Conservation (phyloP, 53 echinoderm and acorn worm species). For the Luidia sarsii region DNA sequence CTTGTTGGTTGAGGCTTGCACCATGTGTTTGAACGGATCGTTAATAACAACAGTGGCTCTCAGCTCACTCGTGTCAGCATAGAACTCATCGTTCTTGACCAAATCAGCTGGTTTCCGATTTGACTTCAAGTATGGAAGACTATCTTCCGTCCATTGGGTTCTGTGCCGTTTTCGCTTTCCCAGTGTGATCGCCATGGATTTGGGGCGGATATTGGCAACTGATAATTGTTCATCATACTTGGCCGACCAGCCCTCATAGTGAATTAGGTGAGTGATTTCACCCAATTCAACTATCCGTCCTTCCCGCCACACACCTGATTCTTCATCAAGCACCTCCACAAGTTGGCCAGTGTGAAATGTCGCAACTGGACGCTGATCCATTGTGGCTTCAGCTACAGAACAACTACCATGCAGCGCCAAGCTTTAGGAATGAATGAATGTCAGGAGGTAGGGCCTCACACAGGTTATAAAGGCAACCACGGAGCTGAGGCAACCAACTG, state of each 20-base stretch:
- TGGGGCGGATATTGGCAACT: background rate
- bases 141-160: too few relatives aligned
- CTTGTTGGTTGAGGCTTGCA: background rate
- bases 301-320: too few relatives aligned
- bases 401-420: too few relatives aligned
- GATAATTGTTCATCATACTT: slow-evolving; percentile 3
- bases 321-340: too few relatives aligned
- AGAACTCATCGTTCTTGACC: slow-evolving; percentile 30
- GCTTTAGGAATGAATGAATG: too few relatives aligned
- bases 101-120: background rate
- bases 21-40: slow-evolving; percentile 11
- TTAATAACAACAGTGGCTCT: slow-evolving; percentile 23
- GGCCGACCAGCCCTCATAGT: slow-evolving; percentile 7
- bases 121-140: background rate
- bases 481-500: too few relatives aligned
- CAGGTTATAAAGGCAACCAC: too few relatives aligned
- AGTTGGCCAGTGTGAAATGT: too few relatives aligned
- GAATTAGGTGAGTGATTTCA: background rate
- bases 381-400: too few relatives aligned
- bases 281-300: background rate
- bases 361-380: too few relatives aligned
- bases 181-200: background rate
- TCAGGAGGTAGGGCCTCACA: too few relatives aligned
- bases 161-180: slow-evolving; percentile 5
- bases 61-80: background rate